Evolutionary conservation across 1,140 invertebrate genomes (phyloP).

Genomic region (Conus betulinus): DNA sequence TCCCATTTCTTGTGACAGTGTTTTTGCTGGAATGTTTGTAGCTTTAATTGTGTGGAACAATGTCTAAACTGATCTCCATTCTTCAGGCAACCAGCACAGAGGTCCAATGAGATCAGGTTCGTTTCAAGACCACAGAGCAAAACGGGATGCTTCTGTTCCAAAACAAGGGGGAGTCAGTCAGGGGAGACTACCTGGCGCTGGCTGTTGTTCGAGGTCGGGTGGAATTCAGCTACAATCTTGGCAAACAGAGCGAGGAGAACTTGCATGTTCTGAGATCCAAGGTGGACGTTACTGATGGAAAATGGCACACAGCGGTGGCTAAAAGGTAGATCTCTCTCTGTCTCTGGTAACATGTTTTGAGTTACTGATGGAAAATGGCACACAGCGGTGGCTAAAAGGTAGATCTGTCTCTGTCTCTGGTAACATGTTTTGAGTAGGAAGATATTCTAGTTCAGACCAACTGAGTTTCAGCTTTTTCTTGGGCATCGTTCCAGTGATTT

Average conservation of each 20-base stretch:
- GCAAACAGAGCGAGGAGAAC: constrained; percentile 77
- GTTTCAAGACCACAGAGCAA: constrained; percentile 81
- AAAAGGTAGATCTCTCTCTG: constrained; percentile 42
- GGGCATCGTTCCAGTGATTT: too few relatives aligned
- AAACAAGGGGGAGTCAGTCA: constrained; percentile 78
- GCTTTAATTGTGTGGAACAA: too few relatives aligned
- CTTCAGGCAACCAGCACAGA: constrained; percentile 79
- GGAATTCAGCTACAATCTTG: constrained; percentile 82
- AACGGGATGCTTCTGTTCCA: constrained; percentile 85
- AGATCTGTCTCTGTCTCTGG: too few relatives aligned
- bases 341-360: too few relatives aligned
- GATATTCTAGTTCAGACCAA: too few relatives aligned
- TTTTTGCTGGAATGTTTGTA: too few relatives aligned
- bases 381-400: constrained; percentile 78
- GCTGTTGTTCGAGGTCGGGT: constrained; percentile 81
- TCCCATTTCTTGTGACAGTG: too few relatives aligned
- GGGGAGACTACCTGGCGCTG: constrained; percentile 80
- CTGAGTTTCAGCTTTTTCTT: too few relatives aligned
- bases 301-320: constrained; percentile 84
- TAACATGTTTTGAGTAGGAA: too few relatives aligned
- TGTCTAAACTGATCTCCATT: constrained; percentile 19
- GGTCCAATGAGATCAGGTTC: constrained; percentile 84
- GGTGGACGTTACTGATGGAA: constrained; percentile 83
- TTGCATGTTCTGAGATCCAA: constrained; percentile 79
- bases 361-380: constrained; percentile 85